Conservation (phyloP, 2,797 vertebrate genomes). For the Lates japonicus region DNA sequence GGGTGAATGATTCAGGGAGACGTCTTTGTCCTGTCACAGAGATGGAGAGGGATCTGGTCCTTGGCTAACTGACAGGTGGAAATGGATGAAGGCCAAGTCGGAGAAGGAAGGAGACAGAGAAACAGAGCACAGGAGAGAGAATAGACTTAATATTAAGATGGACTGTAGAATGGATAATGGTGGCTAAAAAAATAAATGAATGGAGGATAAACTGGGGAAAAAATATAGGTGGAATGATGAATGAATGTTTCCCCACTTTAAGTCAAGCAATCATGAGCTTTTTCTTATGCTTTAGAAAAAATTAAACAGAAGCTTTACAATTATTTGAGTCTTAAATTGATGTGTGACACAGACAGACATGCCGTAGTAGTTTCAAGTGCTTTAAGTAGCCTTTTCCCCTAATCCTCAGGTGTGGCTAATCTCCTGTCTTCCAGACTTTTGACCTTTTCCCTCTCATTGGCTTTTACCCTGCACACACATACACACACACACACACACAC, state of each 20-base stretch:
- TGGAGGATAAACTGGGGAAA: background rate
- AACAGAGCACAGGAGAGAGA: slow-evolving; percentile 25
- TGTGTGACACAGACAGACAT: background rate
- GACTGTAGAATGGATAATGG: slow-evolving; percentile 24
- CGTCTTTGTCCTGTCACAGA: slow-evolving; percentile 72
- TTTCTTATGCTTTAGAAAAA: background rate
- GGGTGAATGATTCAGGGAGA: slow-evolving; percentile 15
- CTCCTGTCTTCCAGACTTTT: slow-evolving; percentile 75
- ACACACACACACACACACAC: slow-evolving; percentile 18
- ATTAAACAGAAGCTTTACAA: background rate
- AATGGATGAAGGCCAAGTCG: slow-evolving; percentile 64
- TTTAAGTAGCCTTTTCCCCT: slow-evolving; percentile 43
- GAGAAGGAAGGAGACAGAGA: slow-evolving; percentile 18
- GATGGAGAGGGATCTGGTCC: slow-evolving; percentile 54
- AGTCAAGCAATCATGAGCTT: background rate
- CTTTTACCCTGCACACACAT: slow-evolving; percentile 21
- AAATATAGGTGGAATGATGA: background rate
- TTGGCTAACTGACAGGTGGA: slow-evolving; percentile 63
- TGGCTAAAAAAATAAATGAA: slow-evolving; percentile 11
- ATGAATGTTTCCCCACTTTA: background rate
- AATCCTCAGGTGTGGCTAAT: slow-evolving; percentile 80
- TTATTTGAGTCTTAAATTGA: background rate
- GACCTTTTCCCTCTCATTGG: slow-evolving; percentile 61
- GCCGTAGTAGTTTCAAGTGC: slow-evolving; percentile 11
- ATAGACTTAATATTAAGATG: slow-evolving; percentile 36